These are phyloP conservation scores for Drosophila lowei DNA, from an alignment of 1,140 invertebrate species.

Conservation along the genomic window DNA sequence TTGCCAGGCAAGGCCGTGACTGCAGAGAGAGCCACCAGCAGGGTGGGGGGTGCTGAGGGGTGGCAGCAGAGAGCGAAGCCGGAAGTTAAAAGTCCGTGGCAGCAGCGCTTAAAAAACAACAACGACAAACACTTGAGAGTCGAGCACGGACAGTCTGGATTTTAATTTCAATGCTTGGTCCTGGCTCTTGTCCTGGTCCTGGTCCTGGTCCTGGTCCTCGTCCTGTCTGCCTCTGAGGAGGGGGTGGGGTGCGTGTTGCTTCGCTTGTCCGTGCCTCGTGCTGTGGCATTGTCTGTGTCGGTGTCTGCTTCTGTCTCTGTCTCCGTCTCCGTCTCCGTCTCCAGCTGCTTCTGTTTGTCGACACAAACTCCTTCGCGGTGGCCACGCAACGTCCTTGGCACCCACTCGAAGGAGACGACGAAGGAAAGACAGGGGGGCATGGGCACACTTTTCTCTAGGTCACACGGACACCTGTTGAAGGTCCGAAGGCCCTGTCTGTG, in stretches of 20 bases:
- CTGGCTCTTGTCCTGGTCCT: neutral
- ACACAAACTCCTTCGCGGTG: slow-evolving; percentile 59
- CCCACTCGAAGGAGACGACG: neutral
- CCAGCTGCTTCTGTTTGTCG: slow-evolving; percentile 9
- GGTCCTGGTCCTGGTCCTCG: neutral
- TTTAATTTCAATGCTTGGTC: slow-evolving; percentile 48
- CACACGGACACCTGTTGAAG: slow-evolving; percentile 40
- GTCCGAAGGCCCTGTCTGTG: neutral
- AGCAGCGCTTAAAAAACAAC: slow-evolving; percentile 21
- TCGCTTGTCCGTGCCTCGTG: slow-evolving; percentile 14
- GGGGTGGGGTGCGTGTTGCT: too few relatives aligned
- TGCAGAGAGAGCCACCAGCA: neutral
- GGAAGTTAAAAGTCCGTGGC: slow-evolving; percentile 74
- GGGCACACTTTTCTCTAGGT: slow-evolving; percentile 17
- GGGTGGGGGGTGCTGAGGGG: neutral
- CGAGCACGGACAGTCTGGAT: slow-evolving; percentile 47
- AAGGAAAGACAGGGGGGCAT: neutral
- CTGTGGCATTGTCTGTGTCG: slow-evolving; percentile 25
- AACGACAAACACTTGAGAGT: slow-evolving; percentile 64
- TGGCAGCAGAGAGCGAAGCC: slow-evolving; percentile 31
- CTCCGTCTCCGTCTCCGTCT: slow-evolving; percentile 12
- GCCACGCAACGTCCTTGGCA: slow-evolving; percentile 58
- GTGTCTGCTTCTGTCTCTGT: slow-evolving; percentile 7
- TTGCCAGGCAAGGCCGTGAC: slow-evolving; percentile 48
- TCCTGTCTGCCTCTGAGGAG: neutral